phyloP scores from a whole-genome alignment of 2,113 vertebrate species.

The Brevimyrus niger region DNA sequence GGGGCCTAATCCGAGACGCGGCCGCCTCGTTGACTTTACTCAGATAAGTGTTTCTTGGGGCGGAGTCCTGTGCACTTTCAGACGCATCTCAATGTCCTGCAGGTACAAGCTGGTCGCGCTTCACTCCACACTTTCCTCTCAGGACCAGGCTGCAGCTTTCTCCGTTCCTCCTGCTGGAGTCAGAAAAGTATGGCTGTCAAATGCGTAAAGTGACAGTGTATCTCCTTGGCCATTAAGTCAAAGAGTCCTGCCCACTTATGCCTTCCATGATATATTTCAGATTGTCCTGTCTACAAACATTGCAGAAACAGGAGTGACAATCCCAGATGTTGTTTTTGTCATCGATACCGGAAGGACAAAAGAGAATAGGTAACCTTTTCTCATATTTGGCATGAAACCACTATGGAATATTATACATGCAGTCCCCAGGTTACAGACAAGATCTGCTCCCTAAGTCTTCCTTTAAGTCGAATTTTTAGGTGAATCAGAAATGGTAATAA shows the following conservation, averaged over 20 bases:
- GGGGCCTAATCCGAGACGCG: not conserved
- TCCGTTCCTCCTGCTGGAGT: slow-evolving; percentile 77
- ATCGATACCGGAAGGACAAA: slow-evolving; percentile 92
- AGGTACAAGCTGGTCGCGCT: slow-evolving; percentile 84
- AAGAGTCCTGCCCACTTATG: not conserved
- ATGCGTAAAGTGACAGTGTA: not conserved
- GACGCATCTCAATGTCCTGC: slow-evolving; percentile 37
- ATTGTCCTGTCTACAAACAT: slow-evolving; percentile 97
- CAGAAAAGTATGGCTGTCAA: slow-evolving; percentile 73
- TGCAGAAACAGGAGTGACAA: slow-evolving; percentile 94
- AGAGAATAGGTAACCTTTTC: slow-evolving; percentile 81
- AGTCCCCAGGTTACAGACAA: not conserved
- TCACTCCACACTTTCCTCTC: slow-evolving; percentile 90
- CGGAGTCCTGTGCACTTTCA: not conserved
- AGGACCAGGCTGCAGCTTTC: slow-evolving; percentile 90
- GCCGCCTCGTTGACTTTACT: not conserved
- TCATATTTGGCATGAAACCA: not conserved
- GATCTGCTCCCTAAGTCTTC: not conserved
- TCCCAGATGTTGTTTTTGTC: slow-evolving; percentile 95
- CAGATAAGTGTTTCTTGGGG: not conserved
- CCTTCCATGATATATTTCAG: slow-evolving; percentile 51
- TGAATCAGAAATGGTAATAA: not conserved
- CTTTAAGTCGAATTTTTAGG: not conserved
- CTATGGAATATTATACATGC: not conserved
- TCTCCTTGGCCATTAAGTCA: not conserved